phyloP scores from a whole-genome alignment of 2,797 vertebrate species.

The Rallus crepitans region DNA sequence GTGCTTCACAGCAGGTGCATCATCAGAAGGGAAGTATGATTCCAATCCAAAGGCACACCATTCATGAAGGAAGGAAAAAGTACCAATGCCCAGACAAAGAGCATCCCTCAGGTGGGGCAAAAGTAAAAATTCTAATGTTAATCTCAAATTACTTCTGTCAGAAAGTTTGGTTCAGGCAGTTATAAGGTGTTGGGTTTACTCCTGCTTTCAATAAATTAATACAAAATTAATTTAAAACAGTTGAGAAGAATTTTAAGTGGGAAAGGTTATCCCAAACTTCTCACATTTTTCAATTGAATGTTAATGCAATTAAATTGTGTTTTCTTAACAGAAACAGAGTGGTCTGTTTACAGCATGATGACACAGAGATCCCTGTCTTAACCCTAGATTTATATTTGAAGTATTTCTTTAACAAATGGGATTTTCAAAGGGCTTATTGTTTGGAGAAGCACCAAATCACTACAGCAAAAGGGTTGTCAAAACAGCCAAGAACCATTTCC shows the following conservation, averaged over 20 bases:
- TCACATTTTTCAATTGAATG: not conserved
- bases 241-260: not conserved
- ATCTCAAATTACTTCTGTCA: not conserved
- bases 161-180: not conserved
- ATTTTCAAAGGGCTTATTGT: not conserved
- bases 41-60: not conserved
- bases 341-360: not conserved
- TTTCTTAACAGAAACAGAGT: not conserved
- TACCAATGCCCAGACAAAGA: not conserved
- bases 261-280: not conserved
- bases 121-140: not conserved
- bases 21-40: not conserved
- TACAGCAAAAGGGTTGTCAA: not conserved
- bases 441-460: not conserved
- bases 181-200: not conserved
- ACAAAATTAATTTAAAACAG: not conserved
- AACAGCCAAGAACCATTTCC: not conserved
- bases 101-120: not conserved
- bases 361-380: not conserved
- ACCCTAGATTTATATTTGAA: not conserved
- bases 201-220: not conserved
- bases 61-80: not conserved
- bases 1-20: not conserved
- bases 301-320: not conserved
- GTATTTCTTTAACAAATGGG: not conserved